Base-by-base conservation (phyloP, 2,113 vertebrate species). In the Lampris megalopsis region DNA sequence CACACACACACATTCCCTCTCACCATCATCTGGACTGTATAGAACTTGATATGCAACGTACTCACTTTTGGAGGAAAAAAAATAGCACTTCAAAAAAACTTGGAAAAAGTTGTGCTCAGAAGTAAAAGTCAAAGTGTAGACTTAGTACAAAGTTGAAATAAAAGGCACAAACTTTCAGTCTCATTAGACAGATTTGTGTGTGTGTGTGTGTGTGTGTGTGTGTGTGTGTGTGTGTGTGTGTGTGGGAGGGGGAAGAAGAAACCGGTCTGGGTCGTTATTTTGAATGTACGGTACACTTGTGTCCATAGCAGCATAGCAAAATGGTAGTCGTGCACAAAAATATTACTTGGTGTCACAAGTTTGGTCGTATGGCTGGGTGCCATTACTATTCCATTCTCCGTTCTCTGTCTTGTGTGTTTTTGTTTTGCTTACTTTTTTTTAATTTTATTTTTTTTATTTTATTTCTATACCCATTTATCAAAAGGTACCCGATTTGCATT, bases 261-360 rank as follows among this genome's bases (percentile, higher is more conserved):
- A 69, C 40, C 6, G 58, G 40, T 72, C 79, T 54, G 61, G 68
- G 7, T 45, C 71, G 61, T 24, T 82, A 7, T 62, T 65, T 56
- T 89, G 86, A 91, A 89, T 90, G 86, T 91, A 84, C 11, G 81
- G 63, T 78, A 24, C 79, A 71, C 68, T 68, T 73, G 73, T 88
- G 80, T 80, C 53, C 62, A 72, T 58, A 58, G 81, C 77, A 85
- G 77, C n/a, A 61, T 76, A 84, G 79, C 13, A 9, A 65, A 80
- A 10, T 53, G 10, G 60, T 62, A 72, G 84, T 61, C 63, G 77
- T 72, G 67, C 83, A 79, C 79, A 79, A 43, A 9, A 41, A 36
- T 0, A 58, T 63, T 61, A 61, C 60, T 61, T 69, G 47, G 36
- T 58, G 69, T 80, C 67, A 54, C 66, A 58, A 54, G 50, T 62